Evolutionary conservation across 2,797 vertebrate genomes (phyloP).

Genomic region (Danionella dracula): DNA sequence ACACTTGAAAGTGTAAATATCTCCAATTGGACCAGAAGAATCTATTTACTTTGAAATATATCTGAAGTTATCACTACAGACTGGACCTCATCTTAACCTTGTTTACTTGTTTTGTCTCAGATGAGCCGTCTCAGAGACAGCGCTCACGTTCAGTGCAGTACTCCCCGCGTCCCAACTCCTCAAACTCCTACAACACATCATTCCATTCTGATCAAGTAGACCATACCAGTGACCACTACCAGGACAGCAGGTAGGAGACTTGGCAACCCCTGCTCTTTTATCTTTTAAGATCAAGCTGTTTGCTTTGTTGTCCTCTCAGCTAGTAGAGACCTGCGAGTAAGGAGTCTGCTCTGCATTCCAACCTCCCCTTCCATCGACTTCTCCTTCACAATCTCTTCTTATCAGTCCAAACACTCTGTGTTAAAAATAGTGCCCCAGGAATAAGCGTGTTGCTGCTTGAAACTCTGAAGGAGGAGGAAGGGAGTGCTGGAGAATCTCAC

Average conservation of each 20-base stretch:
- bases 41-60: no score
- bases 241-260: conserved; percentile 59
- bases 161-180: conserved; percentile 81
- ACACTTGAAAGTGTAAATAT: no score
- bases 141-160: conserved; percentile 83
- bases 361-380: conserved; percentile 25
- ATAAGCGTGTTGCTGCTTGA: conserved; percentile 60
- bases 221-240: conserved; percentile 55
- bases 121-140: conserved; percentile 72
- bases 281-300: not conserved
- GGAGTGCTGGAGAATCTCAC: conserved; percentile 36
- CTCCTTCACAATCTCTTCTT: conserved; percentile 60
- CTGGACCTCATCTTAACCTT: not conserved
- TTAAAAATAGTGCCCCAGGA: conserved; percentile 69
- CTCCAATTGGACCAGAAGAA: no score
- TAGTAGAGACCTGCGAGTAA: conserved; percentile 63
- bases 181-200: conserved; percentile 71
- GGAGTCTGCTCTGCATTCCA: conserved; percentile 66
- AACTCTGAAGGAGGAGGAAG: conserved; percentile 32
- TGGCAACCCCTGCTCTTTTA: not conserved
- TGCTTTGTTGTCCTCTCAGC: conserved; percentile 40
- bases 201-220: conserved; percentile 53
- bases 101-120: conserved; percentile 27
- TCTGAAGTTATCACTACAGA: not conserved
- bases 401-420: conserved; percentile 57